These are phyloP conservation scores for Cavia porcellus DNA, from an alignment of 2,113 vertebrate genomes.

Conservation along the genomic window DNA sequence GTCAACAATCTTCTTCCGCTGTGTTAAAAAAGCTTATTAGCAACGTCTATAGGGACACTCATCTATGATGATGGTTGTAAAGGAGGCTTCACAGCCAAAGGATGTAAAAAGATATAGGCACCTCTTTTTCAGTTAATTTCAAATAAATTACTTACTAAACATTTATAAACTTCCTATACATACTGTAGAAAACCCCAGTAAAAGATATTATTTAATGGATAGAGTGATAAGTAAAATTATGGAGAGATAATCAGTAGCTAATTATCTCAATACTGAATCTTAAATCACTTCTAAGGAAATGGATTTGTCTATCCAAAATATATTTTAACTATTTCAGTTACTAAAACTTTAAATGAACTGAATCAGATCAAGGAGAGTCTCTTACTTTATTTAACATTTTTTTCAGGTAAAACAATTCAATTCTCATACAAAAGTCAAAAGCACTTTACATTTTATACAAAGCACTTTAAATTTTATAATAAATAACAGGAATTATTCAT, in stretches of 20 bases:
- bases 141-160: conserved; percentile 71
- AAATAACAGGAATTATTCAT: not conserved
- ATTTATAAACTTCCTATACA: conserved; percentile 67
- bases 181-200: conserved; percentile 54
- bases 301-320: not conserved
- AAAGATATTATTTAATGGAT: conserved; percentile 61
- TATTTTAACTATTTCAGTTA: conserved; percentile 52
- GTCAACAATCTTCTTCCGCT: conserved; percentile 34
- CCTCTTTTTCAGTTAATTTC: conserved; percentile 65
- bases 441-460: too few species aligned
- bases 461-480: conserved; percentile 44
- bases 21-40: conserved; percentile 69
- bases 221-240: conserved; percentile 32
- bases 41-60: conserved; percentile 26
- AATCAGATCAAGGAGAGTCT: conserved; percentile 8
- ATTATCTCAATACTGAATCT: conserved; percentile 34
- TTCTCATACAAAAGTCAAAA: conserved; percentile 37
- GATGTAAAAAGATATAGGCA: conserved; percentile 52
- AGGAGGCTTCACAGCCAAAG: conserved; percentile 2
- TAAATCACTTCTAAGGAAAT: conserved; percentile 62
- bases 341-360: conserved; percentile 46
- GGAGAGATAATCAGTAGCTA: conserved; percentile 1
- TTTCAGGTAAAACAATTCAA: conserved; percentile 27
- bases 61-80: not conserved
- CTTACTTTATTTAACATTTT: conserved; percentile 44